phyloP scores from a whole-genome alignment of 2,797 vertebrate species.

The Emys orbicularis region DNA sequence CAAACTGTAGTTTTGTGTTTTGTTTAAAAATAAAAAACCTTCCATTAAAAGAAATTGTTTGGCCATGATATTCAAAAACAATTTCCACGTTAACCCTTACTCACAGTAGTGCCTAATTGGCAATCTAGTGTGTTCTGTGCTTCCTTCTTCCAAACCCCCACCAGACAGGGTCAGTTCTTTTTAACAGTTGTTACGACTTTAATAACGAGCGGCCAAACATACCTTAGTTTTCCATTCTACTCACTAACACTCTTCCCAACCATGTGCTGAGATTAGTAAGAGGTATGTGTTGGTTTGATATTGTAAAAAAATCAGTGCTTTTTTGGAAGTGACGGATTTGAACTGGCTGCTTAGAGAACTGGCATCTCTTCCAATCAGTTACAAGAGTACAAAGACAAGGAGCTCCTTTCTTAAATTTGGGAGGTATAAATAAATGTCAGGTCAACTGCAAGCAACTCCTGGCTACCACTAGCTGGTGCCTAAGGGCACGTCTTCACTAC shows the following conservation, averaged over 20 bases:
- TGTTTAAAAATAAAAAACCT: neutral
- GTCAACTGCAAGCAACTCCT: neutral
- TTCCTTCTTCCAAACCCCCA: neutral
- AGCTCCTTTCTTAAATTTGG: neutral
- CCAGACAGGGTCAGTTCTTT: neutral
- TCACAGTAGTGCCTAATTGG: neutral
- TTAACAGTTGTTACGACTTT: neutral
- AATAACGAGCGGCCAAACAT: too few relatives aligned
- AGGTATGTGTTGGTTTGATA: neutral
- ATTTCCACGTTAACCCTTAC: neutral
- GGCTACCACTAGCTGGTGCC: neutral
- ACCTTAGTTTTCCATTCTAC: neutral
- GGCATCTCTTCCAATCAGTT: neutral
- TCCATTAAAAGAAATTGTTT: neutral
- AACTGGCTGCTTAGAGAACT: neutral
- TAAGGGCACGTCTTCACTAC: too few relatives aligned
- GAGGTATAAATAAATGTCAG: neutral
- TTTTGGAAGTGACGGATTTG: neutral
- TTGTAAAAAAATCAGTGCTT: neutral
- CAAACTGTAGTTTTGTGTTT: neutral
- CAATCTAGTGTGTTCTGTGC: neutral
- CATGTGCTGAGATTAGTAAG: neutral
- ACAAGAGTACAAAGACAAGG: neutral
- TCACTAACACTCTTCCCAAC: neutral
- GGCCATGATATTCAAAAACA: neutral